These are phyloP conservation scores for Trachemys scripta DNA, from an alignment of 2,113 vertebrate genomes.

Conservation along the genomic window DNA sequence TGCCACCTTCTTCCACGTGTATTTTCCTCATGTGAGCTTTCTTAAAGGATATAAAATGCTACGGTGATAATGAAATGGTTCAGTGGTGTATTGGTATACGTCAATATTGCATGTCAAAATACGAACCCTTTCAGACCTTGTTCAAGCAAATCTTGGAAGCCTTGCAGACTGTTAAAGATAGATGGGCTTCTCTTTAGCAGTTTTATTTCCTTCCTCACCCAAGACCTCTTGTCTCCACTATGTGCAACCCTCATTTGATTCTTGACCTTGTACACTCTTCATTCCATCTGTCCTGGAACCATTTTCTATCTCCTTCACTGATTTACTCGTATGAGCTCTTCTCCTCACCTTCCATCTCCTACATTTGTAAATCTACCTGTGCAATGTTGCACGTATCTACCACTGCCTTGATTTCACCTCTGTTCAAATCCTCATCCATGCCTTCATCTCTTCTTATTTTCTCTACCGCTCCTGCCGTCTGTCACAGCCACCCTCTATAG, in stretches of 20 bases:
- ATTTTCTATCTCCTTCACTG: background rate
- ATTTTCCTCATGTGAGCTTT: background rate
- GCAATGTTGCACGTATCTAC: background rate
- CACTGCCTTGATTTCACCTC: background rate
- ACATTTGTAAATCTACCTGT: background rate
- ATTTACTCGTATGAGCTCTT: background rate
- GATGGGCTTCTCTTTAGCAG: background rate
- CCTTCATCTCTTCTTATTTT: background rate
- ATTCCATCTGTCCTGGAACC: accelerated
- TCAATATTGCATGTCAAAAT: background rate
- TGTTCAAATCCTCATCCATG: background rate
- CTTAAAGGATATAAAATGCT: background rate
- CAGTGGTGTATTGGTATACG: background rate
- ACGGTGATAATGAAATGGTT: background rate
- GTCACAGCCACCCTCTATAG: background rate
- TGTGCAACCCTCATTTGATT: background rate
- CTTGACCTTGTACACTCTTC: background rate
- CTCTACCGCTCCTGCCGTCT: background rate
- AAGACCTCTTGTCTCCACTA: background rate
- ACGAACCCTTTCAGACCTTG: background rate
- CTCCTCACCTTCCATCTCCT: background rate
- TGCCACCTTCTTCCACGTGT: background rate
- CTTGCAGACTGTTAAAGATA: background rate
- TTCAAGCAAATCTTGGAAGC: background rate
- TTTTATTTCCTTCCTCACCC: background rate